Evolutionary conservation across 2,113 vertebrate genomes (phyloP).

Genomic region (Camelus bactrianus): DNA sequence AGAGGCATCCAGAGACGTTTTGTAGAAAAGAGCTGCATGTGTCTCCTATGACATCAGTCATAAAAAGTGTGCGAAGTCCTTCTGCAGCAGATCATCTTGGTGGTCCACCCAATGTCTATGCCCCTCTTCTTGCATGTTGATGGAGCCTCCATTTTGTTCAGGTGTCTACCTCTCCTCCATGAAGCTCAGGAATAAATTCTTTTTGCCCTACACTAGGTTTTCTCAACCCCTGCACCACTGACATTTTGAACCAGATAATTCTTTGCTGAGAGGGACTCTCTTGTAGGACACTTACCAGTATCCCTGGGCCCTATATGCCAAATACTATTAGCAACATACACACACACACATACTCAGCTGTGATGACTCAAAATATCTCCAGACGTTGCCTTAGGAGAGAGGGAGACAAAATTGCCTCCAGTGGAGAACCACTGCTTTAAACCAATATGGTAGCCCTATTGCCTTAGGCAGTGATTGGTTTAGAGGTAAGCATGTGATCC

Average conservation of each 20-base stretch:
- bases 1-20: background rate
- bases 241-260: background rate
- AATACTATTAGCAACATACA: background rate
- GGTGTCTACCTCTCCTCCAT: accelerated
- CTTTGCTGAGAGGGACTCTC: background rate
- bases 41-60: slow-evolving; percentile 30
- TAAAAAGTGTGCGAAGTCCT: background rate
- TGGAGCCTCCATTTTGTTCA: background rate
- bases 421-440: background rate
- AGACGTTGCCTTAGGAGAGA: background rate
- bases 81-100: background rate
- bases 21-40: background rate
- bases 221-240: background rate
- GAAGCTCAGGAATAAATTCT: background rate
- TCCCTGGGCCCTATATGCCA: background rate
- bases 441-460: background rate
- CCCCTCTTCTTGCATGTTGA: background rate
- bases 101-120: background rate
- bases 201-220: background rate
- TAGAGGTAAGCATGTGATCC: background rate
- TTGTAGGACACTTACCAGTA: background rate
- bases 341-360: background rate
- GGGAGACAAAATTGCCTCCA: background rate
- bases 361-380: background rate
- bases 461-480: background rate